These are phyloP conservation scores for Cosmorhoe ocellata DNA, from an alignment of 2,888 invertebrate species.

Conservation along the genomic window DNA sequence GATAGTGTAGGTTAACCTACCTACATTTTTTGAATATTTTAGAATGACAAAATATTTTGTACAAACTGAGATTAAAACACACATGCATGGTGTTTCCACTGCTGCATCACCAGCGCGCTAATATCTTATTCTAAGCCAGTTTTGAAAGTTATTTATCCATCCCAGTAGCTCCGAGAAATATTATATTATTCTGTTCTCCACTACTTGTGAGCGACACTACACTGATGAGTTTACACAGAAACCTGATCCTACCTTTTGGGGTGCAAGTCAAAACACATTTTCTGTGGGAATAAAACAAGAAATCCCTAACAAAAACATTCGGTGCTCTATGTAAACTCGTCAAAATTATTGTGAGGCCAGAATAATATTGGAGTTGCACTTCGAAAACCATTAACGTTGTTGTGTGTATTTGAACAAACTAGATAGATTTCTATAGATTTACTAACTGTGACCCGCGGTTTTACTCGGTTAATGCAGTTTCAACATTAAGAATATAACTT, in stretches of 20 bases:
- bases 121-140: no score
- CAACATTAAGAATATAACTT: no score
- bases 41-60: no score
- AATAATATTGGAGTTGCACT: constrained; percentile 77
- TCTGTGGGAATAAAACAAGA: constrained; percentile 57
- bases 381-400: constrained; percentile 75
- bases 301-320: constrained; percentile 65
- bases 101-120: no score
- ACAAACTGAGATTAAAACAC: no score
- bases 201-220: constrained; percentile 21
- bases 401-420: constrained; percentile 62
- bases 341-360: constrained; percentile 73
- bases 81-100: no score
- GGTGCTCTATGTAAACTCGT: constrained; percentile 64
- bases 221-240: constrained; percentile 36
- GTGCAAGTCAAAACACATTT: constrained; percentile 45
- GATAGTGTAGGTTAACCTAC: no score
- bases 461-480: no score
- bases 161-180: no score
- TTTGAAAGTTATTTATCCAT: no score
- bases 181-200: constrained; percentile 9
- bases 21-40: no score
- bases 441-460: constrained; percentile 39
- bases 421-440: constrained; percentile 51
- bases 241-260: constrained; percentile 42